phyloP scores from a whole-genome alignment of 2,888 invertebrate genomes.

The Aphidius colemani region DNA sequence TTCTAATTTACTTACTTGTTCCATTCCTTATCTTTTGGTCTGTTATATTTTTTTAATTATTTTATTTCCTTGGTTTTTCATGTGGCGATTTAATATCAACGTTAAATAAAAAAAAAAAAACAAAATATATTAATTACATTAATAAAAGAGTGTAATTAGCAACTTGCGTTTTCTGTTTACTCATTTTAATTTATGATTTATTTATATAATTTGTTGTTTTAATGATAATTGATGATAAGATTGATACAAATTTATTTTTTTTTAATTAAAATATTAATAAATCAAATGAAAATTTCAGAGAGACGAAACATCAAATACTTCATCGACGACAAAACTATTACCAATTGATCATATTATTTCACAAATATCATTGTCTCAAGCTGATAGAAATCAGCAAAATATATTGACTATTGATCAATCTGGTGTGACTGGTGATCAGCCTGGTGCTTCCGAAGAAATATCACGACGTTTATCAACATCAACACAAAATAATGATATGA shows the following conservation, averaged over 20 bases:
- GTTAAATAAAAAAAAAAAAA: not conserved
- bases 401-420: conserved; percentile 39
- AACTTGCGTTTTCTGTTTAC: conserved; percentile 9
- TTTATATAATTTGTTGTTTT: conserved; percentile 25
- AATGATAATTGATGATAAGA: conserved; percentile 23
- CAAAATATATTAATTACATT: conserved; percentile 11
- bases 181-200: not conserved
- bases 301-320: conserved; percentile 59
- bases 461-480: conserved; percentile 56
- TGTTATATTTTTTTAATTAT: conserved; percentile 5
- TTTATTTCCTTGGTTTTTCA: too few relatives aligned
- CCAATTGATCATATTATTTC: conserved; percentile 58
- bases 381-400: conserved; percentile 42
- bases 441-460: conserved; percentile 45
- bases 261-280: too few relatives aligned
- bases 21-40: not conserved
- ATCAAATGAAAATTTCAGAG: conserved; percentile 50
- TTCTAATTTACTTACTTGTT: not conserved
- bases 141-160: not conserved
- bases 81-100: too few relatives aligned
- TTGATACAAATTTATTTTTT: too few relatives aligned
- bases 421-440: conserved; percentile 4
- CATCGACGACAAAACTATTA: conserved; percentile 55
- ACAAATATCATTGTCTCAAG: conserved; percentile 49
- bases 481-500: conserved; percentile 55